Base-by-base conservation (phyloP, 2,797 vertebrate species). In the Alca torda region DNA sequence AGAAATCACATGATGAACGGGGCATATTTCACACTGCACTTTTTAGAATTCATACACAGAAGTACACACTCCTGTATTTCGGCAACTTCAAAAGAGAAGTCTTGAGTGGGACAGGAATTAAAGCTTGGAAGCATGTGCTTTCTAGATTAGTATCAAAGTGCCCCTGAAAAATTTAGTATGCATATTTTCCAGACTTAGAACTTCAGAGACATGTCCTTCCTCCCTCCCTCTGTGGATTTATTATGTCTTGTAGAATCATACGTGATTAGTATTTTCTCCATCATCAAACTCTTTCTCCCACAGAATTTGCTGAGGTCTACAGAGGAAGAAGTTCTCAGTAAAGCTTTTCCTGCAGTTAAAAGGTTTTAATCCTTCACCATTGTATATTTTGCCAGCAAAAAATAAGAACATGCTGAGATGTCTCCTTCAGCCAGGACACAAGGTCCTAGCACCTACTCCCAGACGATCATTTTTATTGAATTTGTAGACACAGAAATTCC, bases 371-470 rank as follows among this genome's bases (percentile, higher is more conserved):
- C 53, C 68, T 77, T 68, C 64, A 43, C 33, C 43, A 28, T 0
- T 56, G 48, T 7, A 5, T 17, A 10, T 64, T 81, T 70, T 45
- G 56, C 20, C 64, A 73, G 15, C 15, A 65, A 48, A 57, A 63
- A 80, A 28, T 5, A 10, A 31, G 43, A 86, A 28, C 11, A 14
- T 0, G 0, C 33, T 25, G 35, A 0, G 0, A 83, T 9, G 15
- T 10, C 33, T 54, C 24, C 45, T 83, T 60, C 45, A 30, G 54
- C 11, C 46, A 84, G 31, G 50, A 81, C 50, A 78, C 35, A n/a
- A 56, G 30, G 25, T 28, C 51, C 21, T 30, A 67, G 35, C 33
- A 63, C 5, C 4, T 65, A 54, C 39, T 69, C 51, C 54, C 54
- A 78, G 33, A 15, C 24, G 50, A 20, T 50, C 18, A 33, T 18